phyloP scores from a whole-genome alignment of 1,140 invertebrate genomes.

The Cydia fagiglandana region DNA sequence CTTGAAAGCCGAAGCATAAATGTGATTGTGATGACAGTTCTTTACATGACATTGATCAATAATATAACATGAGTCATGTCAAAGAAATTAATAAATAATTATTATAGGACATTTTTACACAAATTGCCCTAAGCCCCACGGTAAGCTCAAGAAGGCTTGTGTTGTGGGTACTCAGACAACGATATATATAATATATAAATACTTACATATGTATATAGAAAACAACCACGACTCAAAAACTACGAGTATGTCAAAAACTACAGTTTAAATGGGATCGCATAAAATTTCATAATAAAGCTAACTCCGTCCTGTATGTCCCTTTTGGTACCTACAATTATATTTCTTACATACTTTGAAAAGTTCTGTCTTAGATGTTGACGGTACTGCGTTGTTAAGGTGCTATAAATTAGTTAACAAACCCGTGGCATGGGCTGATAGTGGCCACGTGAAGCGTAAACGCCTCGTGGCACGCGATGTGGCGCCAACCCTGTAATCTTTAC shows the following conservation, averaged over 20 bases:
- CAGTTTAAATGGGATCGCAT: too few relatives aligned
- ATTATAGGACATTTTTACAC: too few relatives aligned
- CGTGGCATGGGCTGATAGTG: constrained; percentile 26
- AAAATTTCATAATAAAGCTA: too few relatives aligned
- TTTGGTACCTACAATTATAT: neutral
- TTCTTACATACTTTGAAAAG: neutral
- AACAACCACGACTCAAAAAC: too few relatives aligned
- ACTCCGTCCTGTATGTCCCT: too few relatives aligned
- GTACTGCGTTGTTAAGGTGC: constrained; percentile 6
- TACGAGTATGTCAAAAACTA: too few relatives aligned
- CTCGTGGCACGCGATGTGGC: constrained; percentile 24
- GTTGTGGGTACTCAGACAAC: too few relatives aligned
- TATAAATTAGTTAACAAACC: constrained; percentile 31
- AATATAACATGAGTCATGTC: neutral
- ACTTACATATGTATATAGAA: too few relatives aligned
- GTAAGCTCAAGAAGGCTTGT: too few relatives aligned
- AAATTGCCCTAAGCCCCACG: too few relatives aligned
- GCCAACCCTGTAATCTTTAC: constrained; percentile 9
- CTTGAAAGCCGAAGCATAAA: neutral
- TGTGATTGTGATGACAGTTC: neutral
- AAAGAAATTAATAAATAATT: too few relatives aligned
- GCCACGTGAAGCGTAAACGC: constrained; percentile 15
- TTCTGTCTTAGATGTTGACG: constrained; percentile 1
- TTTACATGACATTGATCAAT: neutral
- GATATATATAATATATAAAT: too few relatives aligned